Conservation (phyloP, 2,113 vertebrate genomes). For the Morone chrysops region DNA sequence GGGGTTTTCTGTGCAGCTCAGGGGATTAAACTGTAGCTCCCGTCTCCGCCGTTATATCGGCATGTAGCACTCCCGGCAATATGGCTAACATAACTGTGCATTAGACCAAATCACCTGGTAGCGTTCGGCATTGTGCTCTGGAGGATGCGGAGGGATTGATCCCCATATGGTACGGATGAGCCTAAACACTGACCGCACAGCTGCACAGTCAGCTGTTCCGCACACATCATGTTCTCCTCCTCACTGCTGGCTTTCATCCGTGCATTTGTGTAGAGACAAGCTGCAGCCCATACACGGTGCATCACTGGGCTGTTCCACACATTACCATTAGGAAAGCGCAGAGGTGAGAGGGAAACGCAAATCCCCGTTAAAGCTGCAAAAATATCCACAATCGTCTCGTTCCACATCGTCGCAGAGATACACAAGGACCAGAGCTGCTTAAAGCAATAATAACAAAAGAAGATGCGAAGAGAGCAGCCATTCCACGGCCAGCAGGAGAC, state of each 20-base stretch:
- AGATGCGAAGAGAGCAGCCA: constrained; percentile 20
- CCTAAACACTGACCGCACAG: constrained; percentile 8
- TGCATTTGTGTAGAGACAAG: neutral
- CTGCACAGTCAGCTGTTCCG: constrained; percentile 53
- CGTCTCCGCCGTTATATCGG: constrained; percentile 17
- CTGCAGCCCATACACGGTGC: neutral
- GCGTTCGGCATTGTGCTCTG: constrained; percentile 16
- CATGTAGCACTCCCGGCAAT: constrained; percentile 12
- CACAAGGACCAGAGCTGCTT: neutral
- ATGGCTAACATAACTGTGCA: neutral
- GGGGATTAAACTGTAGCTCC: constrained; percentile 52
- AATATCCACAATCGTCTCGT: neutral
- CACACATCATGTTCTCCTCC: constrained; percentile 15
- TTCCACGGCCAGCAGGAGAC: constrained; percentile 19
- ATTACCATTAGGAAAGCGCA: neutral
- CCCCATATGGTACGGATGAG: constrained; percentile 3
- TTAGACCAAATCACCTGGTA: neutral
- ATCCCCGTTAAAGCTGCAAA: neutral
- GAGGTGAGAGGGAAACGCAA: neutral
- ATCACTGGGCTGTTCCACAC: neutral
- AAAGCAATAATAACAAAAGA: constrained; percentile 42
- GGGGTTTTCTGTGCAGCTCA: constrained; percentile 38
- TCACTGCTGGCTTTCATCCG: neutral
- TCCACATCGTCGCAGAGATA: neutral
- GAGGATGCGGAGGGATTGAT: constrained; percentile 6